Base-by-base conservation (phyloP, 2,113 vertebrate species). In the Papio anubis region DNA sequence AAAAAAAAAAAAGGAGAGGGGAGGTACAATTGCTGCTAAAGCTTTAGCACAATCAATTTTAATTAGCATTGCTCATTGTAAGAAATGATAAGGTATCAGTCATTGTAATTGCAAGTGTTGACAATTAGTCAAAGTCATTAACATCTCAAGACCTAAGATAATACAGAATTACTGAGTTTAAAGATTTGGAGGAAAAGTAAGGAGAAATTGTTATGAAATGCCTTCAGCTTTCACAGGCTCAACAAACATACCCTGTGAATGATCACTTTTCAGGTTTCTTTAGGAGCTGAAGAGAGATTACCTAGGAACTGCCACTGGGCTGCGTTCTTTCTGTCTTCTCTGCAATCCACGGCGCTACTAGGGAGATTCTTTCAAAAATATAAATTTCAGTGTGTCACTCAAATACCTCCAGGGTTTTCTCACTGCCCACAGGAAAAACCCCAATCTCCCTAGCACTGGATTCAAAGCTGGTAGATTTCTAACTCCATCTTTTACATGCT, bases 71-170 rank as follows among this genome's bases (percentile, higher is more conserved):
- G 97, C 88, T 98, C 98, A 98, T 99, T 99, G 99, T 99, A 98
- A 98, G 98, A 98, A 99, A 99, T 99, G 99, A 99, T 99, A 99
- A 99, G 98, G 98, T 99, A 99, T 99, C 99, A 98, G 98, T 99
- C 98, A 99, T 97, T 98, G 98, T 98, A 99, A 99, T 98, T 99
- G 98, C 98, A 98, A 98, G 98, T 99, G 98, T 98, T 99, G 98
- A 99, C 99, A 99, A 99, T 99, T 99, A 99, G 99, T 99, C 99
- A 98, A 98, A 98, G 97, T 98, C 98, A 99, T 99, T 99, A 99
- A 98, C 98, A 98, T 99, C 98, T 98, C 96, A 98, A 98, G 98
- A 98, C 98, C 92, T 97, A 96, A 97, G 98, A 98, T 97, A 97
- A 98, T 98, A 95, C 95, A 97, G 97, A 61, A 61, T 98, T 72